Conservation (phyloP, 2,113 vertebrate genomes). For the Nerophis ophidion region DNA sequence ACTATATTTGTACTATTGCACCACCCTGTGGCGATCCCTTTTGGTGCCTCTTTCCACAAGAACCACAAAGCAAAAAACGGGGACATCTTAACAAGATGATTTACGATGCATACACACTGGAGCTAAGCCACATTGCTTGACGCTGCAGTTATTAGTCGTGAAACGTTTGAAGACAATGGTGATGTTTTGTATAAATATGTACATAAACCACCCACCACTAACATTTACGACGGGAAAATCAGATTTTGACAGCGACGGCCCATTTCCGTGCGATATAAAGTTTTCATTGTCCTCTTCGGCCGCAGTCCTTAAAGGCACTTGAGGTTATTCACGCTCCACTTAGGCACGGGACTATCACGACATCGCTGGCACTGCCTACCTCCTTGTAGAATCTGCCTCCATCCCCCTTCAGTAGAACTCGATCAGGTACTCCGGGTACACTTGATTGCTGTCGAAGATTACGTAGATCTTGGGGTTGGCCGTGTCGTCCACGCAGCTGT, state of each 20-base stretch:
- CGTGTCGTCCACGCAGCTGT: constrained; percentile 93
- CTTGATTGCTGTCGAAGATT: constrained; percentile 95
- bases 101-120: constrained; percentile 20
- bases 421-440: constrained; percentile 95
- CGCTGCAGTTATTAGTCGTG: constrained; percentile 15
- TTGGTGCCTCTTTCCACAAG: neutral
- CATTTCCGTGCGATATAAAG: constrained; percentile 22
- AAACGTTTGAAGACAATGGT: constrained; percentile 16
- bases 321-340: constrained; percentile 32
- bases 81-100: constrained; percentile 21
- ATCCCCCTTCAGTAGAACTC: constrained; percentile 78
- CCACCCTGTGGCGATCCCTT: constrained; percentile 15
- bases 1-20: neutral
- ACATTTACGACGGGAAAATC: neutral
- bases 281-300: constrained; percentile 21
- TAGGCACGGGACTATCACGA: constrained; percentile 18
- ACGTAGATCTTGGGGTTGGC: constrained; percentile 94
- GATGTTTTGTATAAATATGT: constrained; percentile 4
- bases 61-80: neutral
- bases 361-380: constrained; percentile 4
- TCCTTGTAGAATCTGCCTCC: too few species aligned
- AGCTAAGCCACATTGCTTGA: constrained; percentile 21
- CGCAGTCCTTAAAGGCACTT: constrained; percentile 59
- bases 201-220: constrained; percentile 30
- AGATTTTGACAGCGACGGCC: neutral